phyloP scores from a whole-genome alignment of 2,113 vertebrate genomes.

The Lichenostomus cassidix region DNA sequence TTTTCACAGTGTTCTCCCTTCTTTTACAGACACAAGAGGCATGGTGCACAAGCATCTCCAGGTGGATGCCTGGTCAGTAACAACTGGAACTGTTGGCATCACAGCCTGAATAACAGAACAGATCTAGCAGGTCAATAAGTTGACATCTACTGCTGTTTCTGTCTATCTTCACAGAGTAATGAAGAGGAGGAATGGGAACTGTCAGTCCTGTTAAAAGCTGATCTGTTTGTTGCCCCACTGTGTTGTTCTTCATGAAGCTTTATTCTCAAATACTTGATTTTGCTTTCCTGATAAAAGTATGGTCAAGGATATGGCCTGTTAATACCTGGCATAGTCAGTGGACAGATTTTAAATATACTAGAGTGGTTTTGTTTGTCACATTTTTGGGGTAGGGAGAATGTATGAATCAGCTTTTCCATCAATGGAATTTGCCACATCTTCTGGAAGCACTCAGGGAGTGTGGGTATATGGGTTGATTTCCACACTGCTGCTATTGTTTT shows the following conservation, averaged over 20 bases:
- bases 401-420: slow-evolving; percentile 35
- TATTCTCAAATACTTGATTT: not conserved
- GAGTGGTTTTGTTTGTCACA: not conserved
- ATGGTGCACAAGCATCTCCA: not conserved
- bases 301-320: not conserved
- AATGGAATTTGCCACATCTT: not conserved
- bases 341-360: not conserved
- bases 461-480: not conserved
- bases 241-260: not conserved
- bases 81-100: not conserved
- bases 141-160: not conserved
- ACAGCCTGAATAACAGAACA: not conserved
- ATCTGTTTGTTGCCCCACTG: not conserved
- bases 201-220: not conserved
- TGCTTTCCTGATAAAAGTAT: not conserved
- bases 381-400: not conserved
- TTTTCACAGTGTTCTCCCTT: not conserved
- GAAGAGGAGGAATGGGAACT: not conserved
- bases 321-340: not conserved
- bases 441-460: not conserved
- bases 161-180: not conserved
- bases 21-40: not conserved
- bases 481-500: slow-evolving; percentile 13
- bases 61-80: not conserved
- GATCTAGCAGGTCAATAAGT: not conserved